These are phyloP conservation scores for Zootermopsis nevadensis DNA, from an alignment of 2,888 invertebrate genomes.

Conservation along the genomic window DNA sequence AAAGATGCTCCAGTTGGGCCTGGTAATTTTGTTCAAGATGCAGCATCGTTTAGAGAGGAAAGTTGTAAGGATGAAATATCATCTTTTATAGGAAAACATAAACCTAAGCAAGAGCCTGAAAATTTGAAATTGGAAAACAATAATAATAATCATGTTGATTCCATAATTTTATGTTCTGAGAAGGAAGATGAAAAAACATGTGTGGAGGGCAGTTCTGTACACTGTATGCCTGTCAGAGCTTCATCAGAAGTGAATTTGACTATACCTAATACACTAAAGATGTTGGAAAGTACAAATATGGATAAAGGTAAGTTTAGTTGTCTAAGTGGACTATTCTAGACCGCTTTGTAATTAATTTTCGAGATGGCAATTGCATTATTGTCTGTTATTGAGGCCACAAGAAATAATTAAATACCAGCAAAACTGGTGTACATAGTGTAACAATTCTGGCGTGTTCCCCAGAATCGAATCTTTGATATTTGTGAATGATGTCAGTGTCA, in stretches of 20 bases:
- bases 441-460: too few relatives aligned
- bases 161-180: not conserved
- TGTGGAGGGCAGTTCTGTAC: not conserved
- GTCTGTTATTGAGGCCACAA: too few relatives aligned
- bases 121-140: not conserved
- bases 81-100: not conserved
- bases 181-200: not conserved
- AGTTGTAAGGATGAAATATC: not conserved
- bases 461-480: too few relatives aligned
- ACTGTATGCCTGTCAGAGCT: not conserved
- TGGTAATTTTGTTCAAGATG: not conserved
- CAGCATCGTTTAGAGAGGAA: not conserved
- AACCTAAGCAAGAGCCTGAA: not conserved
- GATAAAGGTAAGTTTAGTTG: not conserved
- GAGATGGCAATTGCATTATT: too few relatives aligned
- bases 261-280: too few relatives aligned
- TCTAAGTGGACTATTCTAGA: too few relatives aligned
- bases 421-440: too few relatives aligned
- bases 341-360: too few relatives aligned
- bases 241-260: not conserved
- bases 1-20: not conserved
- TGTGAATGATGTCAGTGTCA: too few relatives aligned
- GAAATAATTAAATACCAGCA: too few relatives aligned
- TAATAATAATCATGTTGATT: not conserved
- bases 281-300: not conserved